Percentiles rank a stretch among this genome's conserved stretches.
Evolutionary conservation across 1,140 invertebrate genomes (phyloP).

Genomic region (Euglossa dilemma): DNA sequence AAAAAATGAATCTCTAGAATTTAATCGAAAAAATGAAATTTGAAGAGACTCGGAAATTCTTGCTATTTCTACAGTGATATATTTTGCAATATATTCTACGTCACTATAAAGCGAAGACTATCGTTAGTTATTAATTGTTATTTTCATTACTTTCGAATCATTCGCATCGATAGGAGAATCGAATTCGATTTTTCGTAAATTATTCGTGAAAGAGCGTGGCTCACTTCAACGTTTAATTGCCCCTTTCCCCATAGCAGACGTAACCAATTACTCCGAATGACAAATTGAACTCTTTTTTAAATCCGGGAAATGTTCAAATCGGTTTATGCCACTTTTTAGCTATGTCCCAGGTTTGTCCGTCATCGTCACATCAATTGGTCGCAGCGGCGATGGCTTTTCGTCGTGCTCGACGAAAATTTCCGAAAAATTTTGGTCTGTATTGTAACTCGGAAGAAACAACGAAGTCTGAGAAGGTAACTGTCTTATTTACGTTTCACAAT

Average conservation of each 20-base stretch:
- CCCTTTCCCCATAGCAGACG: constrained; percentile 11
- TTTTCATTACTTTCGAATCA: background rate
- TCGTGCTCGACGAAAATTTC: constrained; percentile 73
- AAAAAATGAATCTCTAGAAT: background rate
- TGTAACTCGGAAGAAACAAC: background rate
- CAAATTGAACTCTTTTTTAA: constrained; percentile 4
- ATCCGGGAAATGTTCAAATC: constrained; percentile 47
- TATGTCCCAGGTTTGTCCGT: constrained; percentile 72
- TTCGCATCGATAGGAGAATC: constrained; percentile 10
- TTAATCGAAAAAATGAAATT: background rate
- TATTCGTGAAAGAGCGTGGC: constrained; percentile 29
- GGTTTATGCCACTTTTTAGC: constrained; percentile 16
- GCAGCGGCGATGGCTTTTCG: constrained; percentile 72
- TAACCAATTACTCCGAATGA: constrained; percentile 33
- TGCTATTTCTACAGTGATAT: no score
- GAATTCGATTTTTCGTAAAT: constrained; percentile 23
- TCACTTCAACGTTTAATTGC: constrained; percentile 38
- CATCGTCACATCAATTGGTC: constrained; percentile 71
- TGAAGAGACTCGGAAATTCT: no score
- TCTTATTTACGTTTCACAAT: background rate
- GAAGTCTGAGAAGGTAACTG: constrained; percentile 35
- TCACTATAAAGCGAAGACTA: no score
- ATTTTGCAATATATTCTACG: no score
- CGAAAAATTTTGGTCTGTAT: constrained; percentile 65
- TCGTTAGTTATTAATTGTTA: background rate